phyloP scores from a whole-genome alignment of 2,888 invertebrate species.

The Brachylomia viminalis region DNA sequence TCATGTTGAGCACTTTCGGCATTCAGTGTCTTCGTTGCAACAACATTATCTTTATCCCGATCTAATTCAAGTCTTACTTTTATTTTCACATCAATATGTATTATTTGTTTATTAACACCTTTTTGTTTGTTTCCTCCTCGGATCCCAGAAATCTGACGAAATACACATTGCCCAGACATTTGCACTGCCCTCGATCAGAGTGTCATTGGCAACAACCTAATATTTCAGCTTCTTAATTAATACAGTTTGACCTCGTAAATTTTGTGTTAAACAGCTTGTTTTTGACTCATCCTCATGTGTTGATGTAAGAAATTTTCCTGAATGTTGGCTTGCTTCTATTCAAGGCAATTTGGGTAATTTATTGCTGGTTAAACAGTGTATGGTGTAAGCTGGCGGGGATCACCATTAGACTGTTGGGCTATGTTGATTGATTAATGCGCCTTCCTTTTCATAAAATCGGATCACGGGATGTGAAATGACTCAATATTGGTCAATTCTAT shows the following conservation, averaged over 20 bases:
- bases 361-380: conserved; percentile 35
- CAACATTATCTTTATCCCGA: neutral
- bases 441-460: conserved; percentile 6
- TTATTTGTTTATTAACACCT: neutral
- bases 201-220: conserved; percentile 53
- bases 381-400: conserved; percentile 19
- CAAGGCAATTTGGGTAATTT: conserved; percentile 45
- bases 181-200: conserved; percentile 39
- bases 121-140: neutral
- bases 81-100: neutral
- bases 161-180: conserved; percentile 41
- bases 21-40: neutral
- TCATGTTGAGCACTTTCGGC: neutral
- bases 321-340: conserved; percentile 41
- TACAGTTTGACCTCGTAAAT: conserved; percentile 59
- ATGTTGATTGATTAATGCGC: conserved; percentile 40
- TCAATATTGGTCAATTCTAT: conserved; percentile 47
- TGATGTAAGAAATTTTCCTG: conserved; percentile 43
- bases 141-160: conserved; percentile 29
- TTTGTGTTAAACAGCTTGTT: conserved; percentile 49
- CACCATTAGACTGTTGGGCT: neutral
- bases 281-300: conserved; percentile 50
- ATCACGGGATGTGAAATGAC: conserved; percentile 27
- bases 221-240: conserved; percentile 61
- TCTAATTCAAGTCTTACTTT: neutral